phyloP scores from a whole-genome alignment of 1,140 invertebrate genomes.

The Laupala kohalensis region DNA sequence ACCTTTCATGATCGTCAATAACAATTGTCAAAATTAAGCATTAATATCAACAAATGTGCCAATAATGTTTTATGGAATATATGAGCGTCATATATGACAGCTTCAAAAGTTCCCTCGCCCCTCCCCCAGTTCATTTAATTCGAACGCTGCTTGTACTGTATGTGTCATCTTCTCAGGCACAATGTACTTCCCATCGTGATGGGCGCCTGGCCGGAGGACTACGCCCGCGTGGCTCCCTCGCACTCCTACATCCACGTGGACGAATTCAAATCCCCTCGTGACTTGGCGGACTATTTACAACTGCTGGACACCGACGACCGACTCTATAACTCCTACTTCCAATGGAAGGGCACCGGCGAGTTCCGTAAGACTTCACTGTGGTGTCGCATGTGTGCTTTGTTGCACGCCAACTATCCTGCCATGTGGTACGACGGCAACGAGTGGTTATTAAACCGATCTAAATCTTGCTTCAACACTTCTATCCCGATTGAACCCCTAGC shows the following conservation, averaged over 20 bases:
- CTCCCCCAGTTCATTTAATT: too few relatives aligned
- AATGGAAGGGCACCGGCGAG: constrained; percentile 79
- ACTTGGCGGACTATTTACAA: constrained; percentile 74
- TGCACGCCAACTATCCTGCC: constrained; percentile 56
- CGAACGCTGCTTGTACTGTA: too few relatives aligned
- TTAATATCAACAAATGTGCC: too few relatives aligned
- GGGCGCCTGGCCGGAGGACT: constrained; percentile 84
- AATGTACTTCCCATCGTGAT: constrained; percentile 88
- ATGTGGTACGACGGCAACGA: constrained; percentile 73
- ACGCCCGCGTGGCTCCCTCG: constrained; percentile 70
- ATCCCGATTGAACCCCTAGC: too few relatives aligned
- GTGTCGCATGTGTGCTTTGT: constrained; percentile 83
- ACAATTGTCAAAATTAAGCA: too few relatives aligned
- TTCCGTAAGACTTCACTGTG: constrained; percentile 93
- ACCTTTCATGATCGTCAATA: too few relatives aligned
- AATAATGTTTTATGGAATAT: too few relatives aligned
- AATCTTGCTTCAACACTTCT: too few relatives aligned
- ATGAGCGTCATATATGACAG: too few relatives aligned
- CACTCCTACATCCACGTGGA: constrained; percentile 89
- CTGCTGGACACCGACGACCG: constrained; percentile 71
- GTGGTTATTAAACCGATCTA: too few relatives aligned
- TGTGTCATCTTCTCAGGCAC: too few relatives aligned
- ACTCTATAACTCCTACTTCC: constrained; percentile 85
- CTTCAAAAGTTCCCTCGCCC: too few relatives aligned
- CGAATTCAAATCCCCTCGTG: constrained; percentile 74